A percentile compares a stretch with the other conserved stretches of the same genome.
These are phyloP conservation scores for Protosalanx chinensis DNA, from an alignment of 2,797 vertebrate species.

Conservation along the genomic window DNA sequence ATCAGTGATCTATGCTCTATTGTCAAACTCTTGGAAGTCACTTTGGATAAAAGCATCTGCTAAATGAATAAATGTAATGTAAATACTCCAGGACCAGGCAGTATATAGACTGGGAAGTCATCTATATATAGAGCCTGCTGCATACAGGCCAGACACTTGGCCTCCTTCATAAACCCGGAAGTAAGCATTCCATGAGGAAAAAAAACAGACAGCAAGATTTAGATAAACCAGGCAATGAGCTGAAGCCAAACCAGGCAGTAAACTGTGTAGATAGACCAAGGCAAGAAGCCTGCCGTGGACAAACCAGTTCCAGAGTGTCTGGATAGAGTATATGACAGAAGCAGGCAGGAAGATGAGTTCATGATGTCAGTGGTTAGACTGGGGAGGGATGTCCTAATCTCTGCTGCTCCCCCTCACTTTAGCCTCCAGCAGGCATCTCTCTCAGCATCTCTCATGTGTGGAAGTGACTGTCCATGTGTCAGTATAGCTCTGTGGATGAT, in stretches of 20 bases:
- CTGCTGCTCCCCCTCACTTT: background rate
- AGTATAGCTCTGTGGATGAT: background rate
- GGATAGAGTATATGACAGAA: no score
- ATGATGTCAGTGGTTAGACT: background rate
- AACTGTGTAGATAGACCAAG: background rate
- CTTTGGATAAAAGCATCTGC: no score
- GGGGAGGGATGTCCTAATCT: background rate
- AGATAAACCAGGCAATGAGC: background rate
- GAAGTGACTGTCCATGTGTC: background rate
- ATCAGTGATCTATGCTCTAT: no score
- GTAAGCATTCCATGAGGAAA: background rate
- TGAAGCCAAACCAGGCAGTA: background rate
- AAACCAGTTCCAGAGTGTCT: background rate
- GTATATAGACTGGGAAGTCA: background rate
- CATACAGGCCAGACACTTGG: background rate
- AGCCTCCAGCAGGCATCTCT: background rate
- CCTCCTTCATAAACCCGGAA: background rate
- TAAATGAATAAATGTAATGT: no score
- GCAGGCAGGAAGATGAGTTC: background rate
- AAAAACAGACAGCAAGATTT: background rate
- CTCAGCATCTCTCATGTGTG: background rate
- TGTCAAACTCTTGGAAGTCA: no score
- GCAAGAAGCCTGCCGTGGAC: background rate
- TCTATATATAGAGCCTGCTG: background rate
- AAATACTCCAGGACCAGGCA: no score